Percentiles rank a stretch among this genome's conserved stretches.
Evolutionary conservation across 2,113 vertebrate species (phyloP).

Genomic region (Melanotaenia duboulayi): DNA sequence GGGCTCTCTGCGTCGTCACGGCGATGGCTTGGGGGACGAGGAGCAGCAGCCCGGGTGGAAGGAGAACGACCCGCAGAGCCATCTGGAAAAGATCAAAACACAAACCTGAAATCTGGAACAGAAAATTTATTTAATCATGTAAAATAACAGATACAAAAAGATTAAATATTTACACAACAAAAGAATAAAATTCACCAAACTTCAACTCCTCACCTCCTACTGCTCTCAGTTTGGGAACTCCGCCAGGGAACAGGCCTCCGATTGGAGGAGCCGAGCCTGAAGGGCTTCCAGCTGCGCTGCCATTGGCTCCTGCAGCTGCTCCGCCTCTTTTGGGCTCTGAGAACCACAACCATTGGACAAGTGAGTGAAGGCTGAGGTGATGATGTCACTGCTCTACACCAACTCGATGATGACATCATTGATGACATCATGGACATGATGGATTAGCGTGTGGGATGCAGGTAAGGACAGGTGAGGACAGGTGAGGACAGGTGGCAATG

Average conservation of each 20-base stretch:
- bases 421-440: slow-evolving; percentile 32
- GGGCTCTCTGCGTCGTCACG: slow-evolving; percentile 84
- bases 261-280: slow-evolving; percentile 80
- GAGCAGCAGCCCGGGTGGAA: slow-evolving; percentile 84
- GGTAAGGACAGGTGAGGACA: slow-evolving; percentile 3
- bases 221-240: slow-evolving; percentile 88
- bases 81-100: slow-evolving; percentile 70
- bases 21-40: slow-evolving; percentile 79
- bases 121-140: too few species aligned
- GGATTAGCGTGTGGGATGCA: slow-evolving; percentile 16
- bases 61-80: slow-evolving; percentile 78
- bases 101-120: too few species aligned
- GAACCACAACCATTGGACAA: slow-evolving; percentile 61
- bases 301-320: slow-evolving; percentile 54
- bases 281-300: slow-evolving; percentile 73
- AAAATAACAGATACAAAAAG: too few species aligned
- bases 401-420: slow-evolving; percentile 41
- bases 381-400: slow-evolving; percentile 26
- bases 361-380: slow-evolving; percentile 19
- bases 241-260: slow-evolving; percentile 88
- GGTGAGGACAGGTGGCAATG: background rate
- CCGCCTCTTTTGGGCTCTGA: slow-evolving; percentile 79
- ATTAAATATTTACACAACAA: too few species aligned
- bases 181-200: too few species aligned
- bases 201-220: slow-evolving; percentile 85